Percentiles rank a stretch among this genome's conserved stretches.
These are phyloP conservation scores for Tragelaphus oryx DNA, from an alignment of 2,797 vertebrate species.

Conservation along the genomic window DNA sequence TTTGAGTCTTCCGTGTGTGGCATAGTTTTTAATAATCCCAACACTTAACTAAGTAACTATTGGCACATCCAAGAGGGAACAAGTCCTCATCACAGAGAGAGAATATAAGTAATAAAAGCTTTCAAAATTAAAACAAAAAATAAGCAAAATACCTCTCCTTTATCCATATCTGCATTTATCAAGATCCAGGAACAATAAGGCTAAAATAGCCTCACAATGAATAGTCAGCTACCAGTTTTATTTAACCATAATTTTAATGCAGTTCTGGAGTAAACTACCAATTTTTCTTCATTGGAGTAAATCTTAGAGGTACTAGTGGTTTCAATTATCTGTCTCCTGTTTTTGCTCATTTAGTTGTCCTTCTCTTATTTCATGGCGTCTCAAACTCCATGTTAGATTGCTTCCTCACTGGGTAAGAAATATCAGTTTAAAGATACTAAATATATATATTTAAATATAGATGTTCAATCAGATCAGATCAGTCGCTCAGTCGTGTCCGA, in stretches of 20 bases:
- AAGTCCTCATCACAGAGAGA: not conserved
- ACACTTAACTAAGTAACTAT: not conserved
- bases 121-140: slow-evolving; percentile 39
- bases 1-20: not conserved
- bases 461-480: not conserved
- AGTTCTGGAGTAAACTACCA: not conserved
- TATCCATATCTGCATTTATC: not conserved
- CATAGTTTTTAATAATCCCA: slow-evolving; percentile 38
- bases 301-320: not conserved
- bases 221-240: not conserved
- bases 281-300: not conserved
- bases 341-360: not conserved
- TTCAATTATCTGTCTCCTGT: not conserved
- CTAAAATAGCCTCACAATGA: not conserved
- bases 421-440: not conserved
- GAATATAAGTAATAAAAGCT: slow-evolving; percentile 32
- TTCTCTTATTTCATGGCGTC: not conserved
- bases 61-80: not conserved
- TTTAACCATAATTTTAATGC: slow-evolving; percentile 29
- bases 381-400: not conserved
- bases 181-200: not conserved
- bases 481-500: too few relatives aligned
- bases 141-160: not conserved
- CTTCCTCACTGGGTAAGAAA: not conserved
- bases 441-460: not conserved